These are phyloP conservation scores for Trachythela sp. DNA, from an alignment of 64 coral and sea anemone species.

Conservation along the genomic window DNA sequence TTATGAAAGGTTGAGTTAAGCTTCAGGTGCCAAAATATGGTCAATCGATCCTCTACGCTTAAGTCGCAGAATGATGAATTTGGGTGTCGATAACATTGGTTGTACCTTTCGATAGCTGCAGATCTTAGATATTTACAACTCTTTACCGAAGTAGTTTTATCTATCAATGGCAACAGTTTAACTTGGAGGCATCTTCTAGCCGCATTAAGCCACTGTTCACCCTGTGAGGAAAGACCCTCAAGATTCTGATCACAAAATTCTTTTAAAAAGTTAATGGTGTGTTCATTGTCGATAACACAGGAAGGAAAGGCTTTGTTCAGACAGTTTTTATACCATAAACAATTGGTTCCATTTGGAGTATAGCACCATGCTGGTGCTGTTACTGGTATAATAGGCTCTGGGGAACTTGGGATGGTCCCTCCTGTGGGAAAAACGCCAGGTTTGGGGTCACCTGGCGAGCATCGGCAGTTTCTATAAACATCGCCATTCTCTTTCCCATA, in stretches of 20 bases:
- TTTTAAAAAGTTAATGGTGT: too few relatives aligned
- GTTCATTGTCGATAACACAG: too few relatives aligned
- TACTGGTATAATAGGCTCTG: not conserved
- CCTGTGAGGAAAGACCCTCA: not conserved
- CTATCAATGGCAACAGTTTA: not conserved
- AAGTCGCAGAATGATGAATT: not conserved
- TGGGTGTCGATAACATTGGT: not conserved
- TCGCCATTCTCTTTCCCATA: not conserved
- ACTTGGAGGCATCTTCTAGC: not conserved
- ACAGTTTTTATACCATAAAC: not conserved
- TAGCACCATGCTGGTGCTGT: not conserved
- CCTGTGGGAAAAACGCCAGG: too few relatives aligned
- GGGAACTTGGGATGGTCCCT: not conserved
- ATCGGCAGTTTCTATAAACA: not conserved
- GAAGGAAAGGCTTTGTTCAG: not conserved
- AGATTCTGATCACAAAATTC: too few relatives aligned
- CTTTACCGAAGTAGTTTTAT: not conserved
- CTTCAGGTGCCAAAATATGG: not conserved
- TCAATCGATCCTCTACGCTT: not conserved
- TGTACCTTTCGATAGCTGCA: not conserved
- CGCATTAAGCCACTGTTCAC: not conserved
- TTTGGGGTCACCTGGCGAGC: not conserved
- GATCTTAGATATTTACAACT: not conserved
- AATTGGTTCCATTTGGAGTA: not conserved
- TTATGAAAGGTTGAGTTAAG: not conserved